Base-by-base conservation (phyloP, 2,888 invertebrate genomes). In the Deilephila elpenor region DNA sequence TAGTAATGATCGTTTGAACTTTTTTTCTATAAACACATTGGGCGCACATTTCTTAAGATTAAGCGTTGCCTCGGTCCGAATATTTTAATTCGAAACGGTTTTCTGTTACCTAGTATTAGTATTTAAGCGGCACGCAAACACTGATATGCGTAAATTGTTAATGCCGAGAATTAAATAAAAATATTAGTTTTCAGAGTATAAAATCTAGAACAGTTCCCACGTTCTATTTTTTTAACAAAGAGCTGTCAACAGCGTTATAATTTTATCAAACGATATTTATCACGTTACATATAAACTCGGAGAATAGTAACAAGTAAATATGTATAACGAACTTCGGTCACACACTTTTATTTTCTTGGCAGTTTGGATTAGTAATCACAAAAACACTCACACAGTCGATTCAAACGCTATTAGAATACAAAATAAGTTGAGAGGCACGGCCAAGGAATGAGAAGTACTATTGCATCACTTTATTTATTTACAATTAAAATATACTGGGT, bases 1-100 rank as follows among this genome's bases (percentile, higher is more conserved):
- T 81, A 77, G 78, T 79, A 79, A 75, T 79, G 78, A 82, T 81
- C 77, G 79, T 78, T 82, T 78, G 73, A 79, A 81, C 78, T 82
- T 82, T 83, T 82, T 61, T 61, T 32, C 62, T 37, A 62, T 64
- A 44, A 44, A 51, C 67, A 51, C 25, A 67, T 67, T 20, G 44
- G 20, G 20, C 20, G 44, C 67, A 67, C 44, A 51, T 51, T 51
- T 67, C 44, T 67, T 64, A 64, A 44, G 64, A 64, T 64, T 64
- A 37, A 44, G 20, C 64, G 64, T 34, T n/a, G 62, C 44, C 20
- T 64, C 64, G 20, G 64, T 8, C 51, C 67, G 51, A 67, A 67
- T 67, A 67, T 67, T 51, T 67, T 67, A 51, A 67, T 51, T 67
- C 25, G 44, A 67, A 44, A 67, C 67, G 25, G 67, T 17, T 67